These are phyloP conservation scores for Orthosia gothica DNA, from an alignment of 2,888 invertebrate species.

Conservation along the genomic window DNA sequence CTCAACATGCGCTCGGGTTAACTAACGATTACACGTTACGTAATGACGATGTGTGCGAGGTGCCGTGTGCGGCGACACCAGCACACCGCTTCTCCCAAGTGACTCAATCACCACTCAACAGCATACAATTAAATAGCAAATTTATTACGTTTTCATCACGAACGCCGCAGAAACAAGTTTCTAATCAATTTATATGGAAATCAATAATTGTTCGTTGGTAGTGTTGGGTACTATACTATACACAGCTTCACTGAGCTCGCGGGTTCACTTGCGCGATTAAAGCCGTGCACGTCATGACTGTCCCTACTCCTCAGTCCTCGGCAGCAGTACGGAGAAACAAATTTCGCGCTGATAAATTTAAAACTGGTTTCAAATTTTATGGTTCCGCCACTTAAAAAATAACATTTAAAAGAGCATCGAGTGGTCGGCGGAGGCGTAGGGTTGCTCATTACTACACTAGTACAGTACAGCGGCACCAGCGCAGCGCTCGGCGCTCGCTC, in stretches of 20 bases:
- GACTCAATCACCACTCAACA: slow-evolving; percentile 29
- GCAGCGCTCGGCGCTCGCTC: slow-evolving; percentile 23
- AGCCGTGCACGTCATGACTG: slow-evolving; percentile 23
- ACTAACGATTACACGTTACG: slow-evolving; percentile 30
- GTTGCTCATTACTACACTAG: slow-evolving; percentile 70
- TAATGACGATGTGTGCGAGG: slow-evolving; percentile 17
- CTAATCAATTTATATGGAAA: slow-evolving; percentile 41
- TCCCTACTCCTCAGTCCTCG: slow-evolving; percentile 14
- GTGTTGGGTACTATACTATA: neutral
- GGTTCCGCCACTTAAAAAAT: slow-evolving; percentile 60
- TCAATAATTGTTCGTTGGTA: slow-evolving; percentile 21
- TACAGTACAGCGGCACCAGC: slow-evolving; percentile 12
- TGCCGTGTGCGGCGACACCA: slow-evolving; percentile 16
- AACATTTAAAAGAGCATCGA: slow-evolving; percentile 61
- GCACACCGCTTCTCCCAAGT: slow-evolving; percentile 30
- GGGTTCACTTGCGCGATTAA: slow-evolving; percentile 31
- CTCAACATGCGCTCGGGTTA: slow-evolving; percentile 34
- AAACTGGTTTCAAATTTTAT: slow-evolving; percentile 62
- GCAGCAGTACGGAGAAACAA: slow-evolving; percentile 24
- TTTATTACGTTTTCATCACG: slow-evolving; percentile 39
- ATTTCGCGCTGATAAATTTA: slow-evolving; percentile 51
- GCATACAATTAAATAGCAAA: slow-evolving; percentile 36
- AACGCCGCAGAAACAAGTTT: slow-evolving; percentile 30
- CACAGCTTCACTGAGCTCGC: slow-evolving; percentile 18
- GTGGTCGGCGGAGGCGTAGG: slow-evolving; percentile 63